These are phyloP conservation scores for Chionomys nivalis DNA, from an alignment of 2,113 vertebrate species.

Conservation along the genomic window DNA sequence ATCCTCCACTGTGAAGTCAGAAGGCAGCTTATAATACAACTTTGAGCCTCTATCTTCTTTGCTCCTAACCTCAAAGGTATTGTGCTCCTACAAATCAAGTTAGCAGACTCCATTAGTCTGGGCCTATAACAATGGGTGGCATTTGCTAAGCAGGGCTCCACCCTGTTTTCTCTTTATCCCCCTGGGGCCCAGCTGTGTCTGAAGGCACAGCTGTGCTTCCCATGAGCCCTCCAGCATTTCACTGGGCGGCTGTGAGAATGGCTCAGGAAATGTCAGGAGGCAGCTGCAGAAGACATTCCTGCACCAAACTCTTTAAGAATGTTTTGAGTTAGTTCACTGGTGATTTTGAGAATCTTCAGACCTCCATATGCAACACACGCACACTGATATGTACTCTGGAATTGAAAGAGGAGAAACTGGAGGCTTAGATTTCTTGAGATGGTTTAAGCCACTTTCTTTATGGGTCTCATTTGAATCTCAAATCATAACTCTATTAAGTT, in stretches of 20 bases:
- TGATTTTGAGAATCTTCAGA: background rate
- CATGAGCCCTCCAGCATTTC: constrained; percentile 7
- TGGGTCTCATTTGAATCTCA: constrained; percentile 32
- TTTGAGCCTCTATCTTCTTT: constrained; percentile 14
- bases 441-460: constrained; percentile 7
- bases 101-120: background rate
- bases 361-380: background rate
- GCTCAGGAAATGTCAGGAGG: constrained; percentile 22
- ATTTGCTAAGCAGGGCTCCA: constrained; percentile 31
- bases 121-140: background rate
- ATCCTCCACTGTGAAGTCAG: constrained; percentile 42
- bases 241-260: constrained; percentile 59
- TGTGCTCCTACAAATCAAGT: background rate
- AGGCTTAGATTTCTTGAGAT: background rate
- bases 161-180: constrained; percentile 36
- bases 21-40: constrained; percentile 2
- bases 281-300: constrained; percentile 19
- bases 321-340: background rate
- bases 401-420: background rate
- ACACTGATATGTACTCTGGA: background rate
- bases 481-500: background rate
- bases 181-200: constrained; percentile 68
- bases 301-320: background rate
- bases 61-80: constrained; percentile 18
- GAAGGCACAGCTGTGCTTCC: constrained; percentile 73